These are phyloP conservation scores for Acanthurus lineatus DNA, from an alignment of 2,797 vertebrate genomes.

Conservation along the genomic window DNA sequence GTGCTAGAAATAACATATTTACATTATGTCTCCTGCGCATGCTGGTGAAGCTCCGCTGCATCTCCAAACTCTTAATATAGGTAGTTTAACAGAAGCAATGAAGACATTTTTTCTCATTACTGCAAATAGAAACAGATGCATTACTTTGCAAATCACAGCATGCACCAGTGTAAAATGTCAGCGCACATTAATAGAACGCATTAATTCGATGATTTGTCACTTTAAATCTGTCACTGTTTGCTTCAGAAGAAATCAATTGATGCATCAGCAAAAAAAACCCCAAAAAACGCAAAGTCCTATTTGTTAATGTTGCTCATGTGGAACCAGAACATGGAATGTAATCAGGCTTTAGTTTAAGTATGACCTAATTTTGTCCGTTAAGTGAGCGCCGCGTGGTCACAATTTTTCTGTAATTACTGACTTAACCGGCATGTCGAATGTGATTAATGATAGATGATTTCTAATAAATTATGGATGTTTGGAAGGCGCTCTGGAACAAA, in stretches of 20 bases:
- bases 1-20: not conserved
- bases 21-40: no score
- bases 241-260: constrained; percentile 70
- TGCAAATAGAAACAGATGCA: constrained; percentile 39
- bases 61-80: not conserved
- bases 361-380: constrained; percentile 74
- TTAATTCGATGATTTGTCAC: constrained; percentile 64
- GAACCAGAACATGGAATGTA: constrained; percentile 75
- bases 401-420: constrained; percentile 78
- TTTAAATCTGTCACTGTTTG: constrained; percentile 65
- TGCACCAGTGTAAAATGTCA: constrained; percentile 64
- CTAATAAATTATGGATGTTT: constrained; percentile 73
- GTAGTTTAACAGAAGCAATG: constrained; percentile 18
- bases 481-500: constrained; percentile 57
- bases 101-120: constrained; percentile 39
- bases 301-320: constrained; percentile 71
- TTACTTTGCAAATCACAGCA: constrained; percentile 22
- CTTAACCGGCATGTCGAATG: constrained; percentile 72
- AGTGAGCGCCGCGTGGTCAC: constrained; percentile 67
- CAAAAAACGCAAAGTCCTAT: constrained; percentile 41
- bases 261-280: constrained; percentile 50
- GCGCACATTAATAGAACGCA: constrained; percentile 57
- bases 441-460: constrained; percentile 81
- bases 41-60: not conserved
- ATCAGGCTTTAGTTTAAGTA: constrained; percentile 75